Base-by-base conservation (phyloP, 2,113 vertebrate genomes). In the Romanogobio albipinnatus region DNA sequence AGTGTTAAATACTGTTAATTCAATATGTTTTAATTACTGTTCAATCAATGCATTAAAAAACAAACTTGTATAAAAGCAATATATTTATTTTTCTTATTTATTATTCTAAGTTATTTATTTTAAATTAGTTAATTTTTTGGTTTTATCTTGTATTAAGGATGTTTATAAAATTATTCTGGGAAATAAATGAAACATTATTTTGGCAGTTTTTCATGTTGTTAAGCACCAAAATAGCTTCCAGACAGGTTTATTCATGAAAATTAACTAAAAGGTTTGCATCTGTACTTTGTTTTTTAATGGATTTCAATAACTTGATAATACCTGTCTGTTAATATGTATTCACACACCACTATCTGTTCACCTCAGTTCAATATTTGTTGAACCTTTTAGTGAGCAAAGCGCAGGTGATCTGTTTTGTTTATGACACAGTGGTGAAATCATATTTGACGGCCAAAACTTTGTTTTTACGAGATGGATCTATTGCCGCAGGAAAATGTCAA, bases 401-500 rank as follows among this genome's bases (percentile, higher is more conserved):
- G 3, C 62, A 56, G 0, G 80, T 71, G 80, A 70, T 82, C 19
- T 49, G 17, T 82, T 82, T 71, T 71, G 66, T 71, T 47, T 33
- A 14, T 82, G 81, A 58, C 33, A 71, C 45, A 58, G 49, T 19
- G 49, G 24, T 47, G 39, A 81, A 81, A 51, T 81, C 43, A 49
- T 53, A 22, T 81, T 47, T 68, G 61, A 49, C 5, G 29, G 6
- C 62, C 45, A 29, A 64, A 68, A 68, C 61, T 29, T 73, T 58
- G 51, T 73, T 82, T 82, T 70, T 33, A 53, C 14, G 13, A 70
- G 64, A 71, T 82, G 81, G 49, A 82, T 82, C 49, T 33, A 39
- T 43, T 24, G 81, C 81, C 29, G 33, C 47, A 82, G 81, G 81
- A 71, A 71, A 71, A 82, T 70, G 81, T 82, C 81, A 82, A 82